Evolutionary conservation across 2,113 vertebrate genomes (phyloP).

Genomic region (Scartelaos histophorus): DNA sequence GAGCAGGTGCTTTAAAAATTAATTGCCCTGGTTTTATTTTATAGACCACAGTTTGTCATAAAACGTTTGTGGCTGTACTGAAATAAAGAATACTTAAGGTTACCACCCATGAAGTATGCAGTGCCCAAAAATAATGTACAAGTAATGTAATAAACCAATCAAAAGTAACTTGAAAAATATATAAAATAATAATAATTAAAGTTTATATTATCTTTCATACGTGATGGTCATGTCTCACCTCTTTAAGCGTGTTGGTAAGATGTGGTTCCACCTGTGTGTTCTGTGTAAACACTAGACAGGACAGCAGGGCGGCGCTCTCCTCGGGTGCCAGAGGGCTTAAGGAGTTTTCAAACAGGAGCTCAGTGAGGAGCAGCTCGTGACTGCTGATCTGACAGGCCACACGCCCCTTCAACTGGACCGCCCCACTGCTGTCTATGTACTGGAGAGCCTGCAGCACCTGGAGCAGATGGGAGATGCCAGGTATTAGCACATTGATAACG

Average conservation of each 20-base stretch:
- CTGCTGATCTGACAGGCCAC: slow-evolving; percentile 92
- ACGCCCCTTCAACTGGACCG: slow-evolving; percentile 88
- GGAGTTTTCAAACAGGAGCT: slow-evolving; percentile 89
- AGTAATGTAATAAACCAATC: too few relatives aligned
- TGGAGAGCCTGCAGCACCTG: slow-evolving; percentile 87
- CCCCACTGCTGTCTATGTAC: slow-evolving; percentile 82
- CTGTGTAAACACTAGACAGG: slow-evolving; percentile 86
- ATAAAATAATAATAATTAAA: too few relatives aligned
- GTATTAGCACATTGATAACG: neutral
- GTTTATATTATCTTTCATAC: too few relatives aligned
- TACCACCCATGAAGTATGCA: too few relatives aligned
- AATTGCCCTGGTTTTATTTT: too few relatives aligned
- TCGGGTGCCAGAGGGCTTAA: slow-evolving; percentile 85
- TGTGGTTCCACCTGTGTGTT: slow-evolving; percentile 84
- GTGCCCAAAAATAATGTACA: too few relatives aligned
- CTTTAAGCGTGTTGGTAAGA: slow-evolving; percentile 81
- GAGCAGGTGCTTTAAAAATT: too few relatives aligned
- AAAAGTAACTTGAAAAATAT: too few relatives aligned
- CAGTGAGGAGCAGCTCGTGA: slow-evolving; percentile 88
- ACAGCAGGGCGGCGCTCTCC: slow-evolving; percentile 89
- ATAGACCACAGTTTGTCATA: too few relatives aligned
- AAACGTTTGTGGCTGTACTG: too few relatives aligned
- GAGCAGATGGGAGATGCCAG: neutral
- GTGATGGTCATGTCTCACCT: slow-evolving; percentile 70
- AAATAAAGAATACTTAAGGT: too few relatives aligned